phyloP scores from a whole-genome alignment of 2,113 vertebrate genomes.

The Coptodon bakossiorum region DNA sequence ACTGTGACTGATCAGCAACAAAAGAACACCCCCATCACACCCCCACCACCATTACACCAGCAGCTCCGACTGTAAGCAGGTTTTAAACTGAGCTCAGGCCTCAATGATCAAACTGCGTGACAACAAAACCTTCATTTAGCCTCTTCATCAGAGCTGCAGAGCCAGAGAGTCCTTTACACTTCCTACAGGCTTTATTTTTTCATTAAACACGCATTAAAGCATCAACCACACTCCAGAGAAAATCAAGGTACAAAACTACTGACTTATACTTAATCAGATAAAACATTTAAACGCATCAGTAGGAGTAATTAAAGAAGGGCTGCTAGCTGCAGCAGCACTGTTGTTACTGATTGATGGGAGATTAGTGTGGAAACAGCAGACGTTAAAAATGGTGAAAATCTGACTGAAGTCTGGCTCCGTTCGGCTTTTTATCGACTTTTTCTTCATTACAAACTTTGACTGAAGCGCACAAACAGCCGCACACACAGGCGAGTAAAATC shows the following conservation, averaged over 20 bases:
- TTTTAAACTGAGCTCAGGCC: neutral
- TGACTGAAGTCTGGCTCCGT: neutral
- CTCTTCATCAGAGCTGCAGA: neutral
- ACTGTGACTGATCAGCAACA: neutral
- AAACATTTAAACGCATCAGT: neutral
- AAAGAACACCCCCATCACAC: neutral
- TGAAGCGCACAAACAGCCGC: neutral
- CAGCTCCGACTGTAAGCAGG: neutral
- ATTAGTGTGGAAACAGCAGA: fast-evolving
- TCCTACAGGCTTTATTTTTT: neutral
- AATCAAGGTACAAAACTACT: neutral
- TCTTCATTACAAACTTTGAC: neutral
- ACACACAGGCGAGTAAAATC: neutral
- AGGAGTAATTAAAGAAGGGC: neutral
- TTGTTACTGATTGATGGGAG: neutral
- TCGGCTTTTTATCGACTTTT: neutral
- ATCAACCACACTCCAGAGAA: neutral
- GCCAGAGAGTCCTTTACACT: neutral
- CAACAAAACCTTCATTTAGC: neutral
- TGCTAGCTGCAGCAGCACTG: neutral
- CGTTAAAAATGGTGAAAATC: neutral
- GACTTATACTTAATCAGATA: fast-evolving
- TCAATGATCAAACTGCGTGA: neutral
- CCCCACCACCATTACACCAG: neutral
- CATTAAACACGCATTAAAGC: neutral